Evolutionary conservation across 2,797 vertebrate species (phyloP), one percentile per base, ranked within the genome.

Genomic region (Leuciscus waleckii): DNA sequence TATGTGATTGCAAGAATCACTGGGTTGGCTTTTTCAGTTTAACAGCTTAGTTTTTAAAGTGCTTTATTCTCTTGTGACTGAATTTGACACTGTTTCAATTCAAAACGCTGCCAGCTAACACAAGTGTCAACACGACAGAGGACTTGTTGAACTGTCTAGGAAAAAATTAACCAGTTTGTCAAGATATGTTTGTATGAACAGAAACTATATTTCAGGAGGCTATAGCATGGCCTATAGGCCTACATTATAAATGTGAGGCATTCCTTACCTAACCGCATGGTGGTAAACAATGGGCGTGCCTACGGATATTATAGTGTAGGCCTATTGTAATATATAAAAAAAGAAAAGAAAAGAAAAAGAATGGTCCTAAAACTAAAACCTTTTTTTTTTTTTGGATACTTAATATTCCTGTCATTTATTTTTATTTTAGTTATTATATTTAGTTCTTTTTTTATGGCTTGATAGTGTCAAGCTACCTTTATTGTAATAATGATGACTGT

Each of bases 151-250:
- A 37, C 54, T 26, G 69, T 61, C 35, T 16, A 2, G 9, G 23
- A 41, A 21, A 14, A 68, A 80, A 37, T 37, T 1, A 86, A 84
- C 87, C 68, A 73, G 85, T 86, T 84, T 84, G 23, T 68, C 85
- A 49, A 84, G 82, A 39, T 39, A 54, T n/a, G 19, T 29, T 49
- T 82, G 3, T 46, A n/a, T 73, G 11, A 56, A 35, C 16, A 29
- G 13, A 70, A 51, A 13, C 17, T 58, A 69, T 58, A 68, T 67
- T 51, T 23, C 32, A 23, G 21, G 16, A 29, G 26, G 5, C 26
- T 39, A 21, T 75, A 16, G 41, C 10, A 3, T 46, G 39, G 0
- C 39, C 37, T 1, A 37, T 37, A 43, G 10, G 41, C 13, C 43
- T 46, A 46, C 1, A 35, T 14, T 32, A 51, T 56, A 67, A 7